These are phyloP conservation scores for Erithacus rubecula DNA, from an alignment of 2,797 vertebrate genomes.

Conservation along the genomic window DNA sequence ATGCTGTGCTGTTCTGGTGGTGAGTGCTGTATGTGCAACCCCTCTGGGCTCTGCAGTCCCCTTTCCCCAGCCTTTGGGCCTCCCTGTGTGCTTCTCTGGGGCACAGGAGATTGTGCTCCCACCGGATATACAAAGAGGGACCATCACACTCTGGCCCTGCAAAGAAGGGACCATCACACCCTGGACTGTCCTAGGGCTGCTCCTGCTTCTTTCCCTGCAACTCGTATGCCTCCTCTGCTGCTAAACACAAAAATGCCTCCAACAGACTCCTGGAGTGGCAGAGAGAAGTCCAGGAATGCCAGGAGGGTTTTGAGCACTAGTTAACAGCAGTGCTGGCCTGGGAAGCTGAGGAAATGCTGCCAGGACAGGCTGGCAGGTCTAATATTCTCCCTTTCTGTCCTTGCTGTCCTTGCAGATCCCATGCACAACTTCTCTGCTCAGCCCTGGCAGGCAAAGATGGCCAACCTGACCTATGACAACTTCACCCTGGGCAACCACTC, in stretches of 20 bases:
- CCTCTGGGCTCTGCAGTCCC: background rate
- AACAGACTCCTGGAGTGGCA: background rate
- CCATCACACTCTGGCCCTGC: no score
- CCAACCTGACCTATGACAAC: conserved; percentile 77
- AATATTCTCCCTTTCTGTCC: conserved; percentile 18
- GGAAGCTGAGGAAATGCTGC: background rate
- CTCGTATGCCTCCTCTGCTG: background rate
- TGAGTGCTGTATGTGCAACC: rapidly evolving
- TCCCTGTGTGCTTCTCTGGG: background rate
- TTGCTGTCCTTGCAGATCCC: conserved; percentile 6
- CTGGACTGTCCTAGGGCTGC: background rate
- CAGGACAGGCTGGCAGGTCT: background rate
- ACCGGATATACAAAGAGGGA: background rate
- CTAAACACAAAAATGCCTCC: background rate
- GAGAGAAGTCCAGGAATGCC: background rate
- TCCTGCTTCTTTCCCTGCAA: background rate
- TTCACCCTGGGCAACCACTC: conserved; percentile 80
- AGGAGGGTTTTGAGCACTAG: background rate
- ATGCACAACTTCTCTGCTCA: conserved; percentile 67
- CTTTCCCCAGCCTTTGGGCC: background rate
- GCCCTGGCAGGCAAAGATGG: conserved; percentile 74
- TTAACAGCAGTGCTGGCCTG: background rate
- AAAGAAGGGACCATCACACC: background rate
- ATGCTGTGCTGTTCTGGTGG: background rate
- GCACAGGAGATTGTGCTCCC: background rate